Percentiles rank a stretch among this genome's conserved stretches.
These are phyloP conservation scores for Eupithecia vulgata DNA, from an alignment of 2,888 invertebrate genomes.

Conservation along the genomic window DNA sequence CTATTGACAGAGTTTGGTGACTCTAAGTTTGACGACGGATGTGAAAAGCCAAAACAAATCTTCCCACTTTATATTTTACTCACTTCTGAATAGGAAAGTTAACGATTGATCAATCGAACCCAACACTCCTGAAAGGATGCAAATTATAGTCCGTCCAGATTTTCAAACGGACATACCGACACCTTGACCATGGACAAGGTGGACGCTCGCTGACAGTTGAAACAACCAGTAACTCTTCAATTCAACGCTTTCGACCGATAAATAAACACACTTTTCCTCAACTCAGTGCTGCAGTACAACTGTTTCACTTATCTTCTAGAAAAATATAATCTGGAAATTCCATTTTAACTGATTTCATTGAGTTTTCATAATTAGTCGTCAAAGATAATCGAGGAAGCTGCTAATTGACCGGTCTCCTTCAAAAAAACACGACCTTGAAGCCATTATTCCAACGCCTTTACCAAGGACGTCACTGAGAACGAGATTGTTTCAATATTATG, in stretches of 20 bases:
- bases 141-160: slow-evolving; percentile 23
- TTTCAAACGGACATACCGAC: slow-evolving; percentile 19
- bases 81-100: not conserved
- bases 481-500: too few relatives aligned
- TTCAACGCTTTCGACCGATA: slow-evolving; percentile 24
- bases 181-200: slow-evolving; percentile 2
- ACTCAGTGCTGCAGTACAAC: not conserved
- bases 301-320: not conserved
- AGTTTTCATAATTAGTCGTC: not conserved
- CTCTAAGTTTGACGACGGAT: too few relatives aligned
- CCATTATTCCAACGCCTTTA: too few relatives aligned
- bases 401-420: not conserved
- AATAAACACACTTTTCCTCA: slow-evolving; percentile 15
- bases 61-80: not conserved
- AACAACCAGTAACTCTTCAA: slow-evolving; percentile 32
- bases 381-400: not conserved
- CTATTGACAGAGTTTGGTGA: too few relatives aligned
- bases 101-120: not conserved
- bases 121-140: slow-evolving; percentile 13
- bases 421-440: too few relatives aligned
- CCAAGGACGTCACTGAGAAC: too few relatives aligned
- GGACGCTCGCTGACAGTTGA: slow-evolving; percentile 17
- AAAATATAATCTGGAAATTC: not conserved
- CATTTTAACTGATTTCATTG: not conserved
- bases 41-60: not conserved